phyloP scores from a whole-genome alignment of 30 jellyfish, hydroid and myxozoan genomes.

The Aurelia sp. region DNA sequence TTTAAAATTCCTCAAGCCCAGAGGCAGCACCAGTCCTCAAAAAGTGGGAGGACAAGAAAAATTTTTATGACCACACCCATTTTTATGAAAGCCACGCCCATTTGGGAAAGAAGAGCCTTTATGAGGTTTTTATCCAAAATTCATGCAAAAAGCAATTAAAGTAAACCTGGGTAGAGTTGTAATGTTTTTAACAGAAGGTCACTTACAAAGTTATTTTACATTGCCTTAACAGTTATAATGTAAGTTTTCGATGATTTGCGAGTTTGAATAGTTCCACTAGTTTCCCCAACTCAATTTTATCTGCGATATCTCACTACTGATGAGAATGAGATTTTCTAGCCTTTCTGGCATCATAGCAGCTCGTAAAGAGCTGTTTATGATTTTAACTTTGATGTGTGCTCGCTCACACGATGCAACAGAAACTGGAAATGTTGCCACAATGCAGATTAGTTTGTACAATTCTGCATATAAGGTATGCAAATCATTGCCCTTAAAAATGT shows the following conservation, averaged over 20 bases:
- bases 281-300: slow-evolving; percentile 13
- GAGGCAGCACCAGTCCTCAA: slow-evolving; percentile 56
- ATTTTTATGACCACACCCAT: not conserved
- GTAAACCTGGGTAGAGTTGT: not conserved
- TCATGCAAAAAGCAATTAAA: not conserved
- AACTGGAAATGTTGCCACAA: slow-evolving; percentile 67
- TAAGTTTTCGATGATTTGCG: slow-evolving; percentile 32
- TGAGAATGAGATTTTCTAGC: slow-evolving; percentile 34
- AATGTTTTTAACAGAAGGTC: no score
- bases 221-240: not conserved
- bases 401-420: slow-evolving; percentile 61
- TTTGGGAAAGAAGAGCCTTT: not conserved
- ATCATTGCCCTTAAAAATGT: slow-evolving; percentile 30
- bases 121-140: not conserved
- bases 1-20: no score
- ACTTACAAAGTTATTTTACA: no score
- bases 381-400: slow-evolving; percentile 58
- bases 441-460: slow-evolving; percentile 8
- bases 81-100: slow-evolving; percentile 10
- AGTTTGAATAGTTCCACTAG: slow-evolving; percentile 20
- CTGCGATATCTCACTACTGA: slow-evolving; percentile 50
- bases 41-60: slow-evolving; percentile 16
- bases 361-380: slow-evolving; percentile 39
- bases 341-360: slow-evolving; percentile 59
- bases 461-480: slow-evolving; percentile 48